Conservation (phyloP, 2,888 invertebrate genomes). For the Melipona beecheii region DNA sequence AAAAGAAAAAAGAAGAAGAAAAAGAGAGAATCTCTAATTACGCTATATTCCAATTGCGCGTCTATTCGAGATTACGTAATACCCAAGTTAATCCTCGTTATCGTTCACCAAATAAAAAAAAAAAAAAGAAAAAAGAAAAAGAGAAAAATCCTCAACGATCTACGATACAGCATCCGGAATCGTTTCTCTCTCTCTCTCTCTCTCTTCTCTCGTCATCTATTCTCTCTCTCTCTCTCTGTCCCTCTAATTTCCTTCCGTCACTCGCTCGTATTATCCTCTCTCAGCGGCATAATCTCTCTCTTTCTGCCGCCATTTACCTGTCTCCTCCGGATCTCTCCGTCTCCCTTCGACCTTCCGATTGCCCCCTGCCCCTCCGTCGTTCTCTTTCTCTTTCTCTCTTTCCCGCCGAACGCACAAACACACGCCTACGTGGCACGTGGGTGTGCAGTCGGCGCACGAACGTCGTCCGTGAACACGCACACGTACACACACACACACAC, state of each 20-base stretch:
- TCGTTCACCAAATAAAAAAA: not conserved
- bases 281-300: constrained; percentile 52
- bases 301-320: constrained; percentile 55
- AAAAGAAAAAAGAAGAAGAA: not conserved
- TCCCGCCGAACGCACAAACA: constrained; percentile 21
- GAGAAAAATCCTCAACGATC: not conserved
- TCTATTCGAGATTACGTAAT: too few relatives aligned
- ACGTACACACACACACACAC: constrained; percentile 35
- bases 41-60: not conserved
- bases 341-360: constrained; percentile 30
- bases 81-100: not conserved
- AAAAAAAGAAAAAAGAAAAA: not conserved
- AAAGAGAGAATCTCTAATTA: not conserved
- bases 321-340: constrained; percentile 50
- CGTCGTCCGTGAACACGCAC: constrained; percentile 44
- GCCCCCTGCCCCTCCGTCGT: constrained; percentile 4
- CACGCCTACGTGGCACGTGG: constrained; percentile 47
- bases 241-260: constrained; percentile 41
- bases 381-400: constrained; percentile 13
- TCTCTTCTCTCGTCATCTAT: constrained; percentile 22
- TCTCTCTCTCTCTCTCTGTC: constrained; percentile 28
- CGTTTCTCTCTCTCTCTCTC: not conserved
- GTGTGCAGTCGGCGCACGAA: constrained; percentile 17
- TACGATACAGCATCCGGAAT: constrained; percentile 24
- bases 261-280: constrained; percentile 28